phyloP scores from a whole-genome alignment of 2,113 vertebrate genomes.

The Cricetomys ansorgei region DNA sequence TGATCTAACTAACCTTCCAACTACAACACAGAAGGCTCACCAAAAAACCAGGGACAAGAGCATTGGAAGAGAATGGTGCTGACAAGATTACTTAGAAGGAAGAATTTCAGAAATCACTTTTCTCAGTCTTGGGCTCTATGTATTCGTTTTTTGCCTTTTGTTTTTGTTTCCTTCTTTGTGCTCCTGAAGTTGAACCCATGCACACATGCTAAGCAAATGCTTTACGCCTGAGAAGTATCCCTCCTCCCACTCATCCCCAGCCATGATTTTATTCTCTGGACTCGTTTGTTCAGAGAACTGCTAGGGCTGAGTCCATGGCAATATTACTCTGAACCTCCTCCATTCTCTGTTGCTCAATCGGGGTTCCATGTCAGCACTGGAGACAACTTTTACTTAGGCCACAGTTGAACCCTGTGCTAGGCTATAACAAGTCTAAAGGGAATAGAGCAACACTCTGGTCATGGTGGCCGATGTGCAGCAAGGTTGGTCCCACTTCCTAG shows the following conservation, averaged over 20 bases:
- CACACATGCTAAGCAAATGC: not conserved
- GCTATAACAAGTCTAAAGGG: not conserved
- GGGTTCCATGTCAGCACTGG: not conserved
- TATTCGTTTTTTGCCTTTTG: too few relatives aligned
- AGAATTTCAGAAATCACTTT: not conserved
- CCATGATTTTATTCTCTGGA: not conserved
- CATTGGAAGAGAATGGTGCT: not conserved
- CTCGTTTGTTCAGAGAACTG: rapidly evolving
- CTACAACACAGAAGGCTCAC: not conserved
- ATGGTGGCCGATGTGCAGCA: not conserved
- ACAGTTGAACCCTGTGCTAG: not conserved
- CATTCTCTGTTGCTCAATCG: not conserved
- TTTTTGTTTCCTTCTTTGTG: too few relatives aligned
- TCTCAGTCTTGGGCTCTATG: not conserved
- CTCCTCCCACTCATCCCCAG: too few relatives aligned
- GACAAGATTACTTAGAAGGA: too few relatives aligned
- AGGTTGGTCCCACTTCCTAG: not conserved
- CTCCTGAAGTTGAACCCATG: not conserved
- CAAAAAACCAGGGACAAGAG: not conserved
- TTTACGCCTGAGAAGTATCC: not conserved
- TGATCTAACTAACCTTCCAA: not conserved
- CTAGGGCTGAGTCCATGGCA: not conserved
- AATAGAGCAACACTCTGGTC: not conserved
- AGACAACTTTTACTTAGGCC: not conserved
- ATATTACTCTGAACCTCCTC: not conserved